Evolutionary conservation across 2,113 vertebrate genomes (phyloP).

Genomic region (Psittacara wagleri): DNA sequence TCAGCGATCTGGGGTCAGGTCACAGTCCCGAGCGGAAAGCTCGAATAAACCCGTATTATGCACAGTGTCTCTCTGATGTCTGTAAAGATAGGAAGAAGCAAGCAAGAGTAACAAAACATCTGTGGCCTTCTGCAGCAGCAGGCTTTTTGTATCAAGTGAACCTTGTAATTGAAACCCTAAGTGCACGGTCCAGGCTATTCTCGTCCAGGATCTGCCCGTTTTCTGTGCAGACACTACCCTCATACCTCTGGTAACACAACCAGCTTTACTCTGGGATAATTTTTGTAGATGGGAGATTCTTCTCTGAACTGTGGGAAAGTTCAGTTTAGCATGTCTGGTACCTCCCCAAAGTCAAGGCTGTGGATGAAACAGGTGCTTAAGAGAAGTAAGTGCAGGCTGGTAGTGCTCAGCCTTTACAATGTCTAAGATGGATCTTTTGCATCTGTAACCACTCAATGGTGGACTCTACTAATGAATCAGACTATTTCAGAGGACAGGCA

Average conservation of each 20-base stretch:
- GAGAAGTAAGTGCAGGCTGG: background rate
- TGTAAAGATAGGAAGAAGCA: background rate
- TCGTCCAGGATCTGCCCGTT: background rate
- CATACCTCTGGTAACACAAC: background rate
- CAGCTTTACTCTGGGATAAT: background rate
- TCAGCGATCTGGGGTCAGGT: constrained; percentile 12
- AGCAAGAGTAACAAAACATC: background rate
- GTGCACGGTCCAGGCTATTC: fast-evolving
- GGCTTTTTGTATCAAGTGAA: background rate
- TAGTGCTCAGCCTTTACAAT: background rate
- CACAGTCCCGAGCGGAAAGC: background rate
- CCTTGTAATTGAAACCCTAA: background rate
- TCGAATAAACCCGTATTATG: background rate
- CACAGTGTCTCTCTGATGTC: background rate
- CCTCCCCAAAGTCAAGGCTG: background rate
- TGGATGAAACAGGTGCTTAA: background rate
- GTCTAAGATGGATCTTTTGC: background rate
- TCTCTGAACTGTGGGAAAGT: background rate
- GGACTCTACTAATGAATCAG: background rate
- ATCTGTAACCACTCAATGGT: background rate
- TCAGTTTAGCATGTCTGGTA: background rate
- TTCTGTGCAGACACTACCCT: background rate
- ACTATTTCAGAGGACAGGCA: background rate
- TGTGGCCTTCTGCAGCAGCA: background rate
- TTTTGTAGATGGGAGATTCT: background rate